phyloP scores from a whole-genome alignment of 2,113 vertebrate genomes.

The Gobiocypris rarus region DNA sequence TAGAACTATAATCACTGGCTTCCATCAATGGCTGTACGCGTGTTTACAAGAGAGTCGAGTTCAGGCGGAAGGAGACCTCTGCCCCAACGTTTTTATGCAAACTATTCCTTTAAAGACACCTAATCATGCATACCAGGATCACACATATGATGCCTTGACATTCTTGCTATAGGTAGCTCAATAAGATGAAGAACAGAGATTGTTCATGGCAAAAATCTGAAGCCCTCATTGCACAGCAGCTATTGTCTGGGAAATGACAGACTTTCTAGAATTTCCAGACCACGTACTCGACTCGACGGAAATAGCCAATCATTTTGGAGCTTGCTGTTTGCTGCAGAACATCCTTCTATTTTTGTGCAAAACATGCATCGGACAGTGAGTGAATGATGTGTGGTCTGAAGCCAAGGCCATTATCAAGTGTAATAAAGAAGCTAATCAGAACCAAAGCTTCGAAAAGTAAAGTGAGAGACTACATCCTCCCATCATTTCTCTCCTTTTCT shows the following conservation, averaged over 20 bases:
- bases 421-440: neutral
- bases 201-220: neutral
- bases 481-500: neutral
- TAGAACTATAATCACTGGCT: too few relatives aligned
- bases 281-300: too few relatives aligned
- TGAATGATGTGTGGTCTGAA: neutral
- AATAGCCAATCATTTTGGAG: neutral
- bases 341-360: neutral
- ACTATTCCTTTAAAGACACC: neutral
- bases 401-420: neutral
- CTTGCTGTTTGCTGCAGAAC: neutral
- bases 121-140: neutral
- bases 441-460: neutral
- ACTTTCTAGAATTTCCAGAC: neutral
- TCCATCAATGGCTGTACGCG: too few relatives aligned
- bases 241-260: neutral
- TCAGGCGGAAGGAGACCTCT: too few relatives aligned
- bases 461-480: neutral
- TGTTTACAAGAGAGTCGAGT: too few relatives aligned
- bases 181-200: neutral
- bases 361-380: neutral
- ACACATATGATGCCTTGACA: neutral
- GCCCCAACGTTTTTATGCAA: too few relatives aligned
- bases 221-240: too few relatives aligned
- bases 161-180: neutral